Evolutionary conservation across 2,113 vertebrate species (phyloP).

Genomic region (Craseonycteris thonglongyai): DNA sequence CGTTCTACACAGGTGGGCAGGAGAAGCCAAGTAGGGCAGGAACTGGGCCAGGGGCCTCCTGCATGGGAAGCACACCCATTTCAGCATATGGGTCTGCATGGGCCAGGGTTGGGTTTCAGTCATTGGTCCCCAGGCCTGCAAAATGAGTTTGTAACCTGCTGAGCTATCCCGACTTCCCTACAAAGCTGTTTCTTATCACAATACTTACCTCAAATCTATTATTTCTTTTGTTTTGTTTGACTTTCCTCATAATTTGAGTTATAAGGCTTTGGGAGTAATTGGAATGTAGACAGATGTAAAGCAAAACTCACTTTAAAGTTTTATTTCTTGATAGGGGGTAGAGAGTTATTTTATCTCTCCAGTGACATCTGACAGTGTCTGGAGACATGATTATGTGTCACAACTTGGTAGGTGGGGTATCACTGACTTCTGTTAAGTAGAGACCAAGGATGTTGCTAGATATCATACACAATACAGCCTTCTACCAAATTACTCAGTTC

Average conservation of each 20-base stretch:
- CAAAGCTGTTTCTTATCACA: not conserved
- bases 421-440: not conserved
- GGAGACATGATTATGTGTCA: not conserved
- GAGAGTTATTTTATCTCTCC: not conserved
- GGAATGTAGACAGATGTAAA: not conserved
- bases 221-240: not conserved
- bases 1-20: no score
- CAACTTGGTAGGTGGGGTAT: fast-evolving
- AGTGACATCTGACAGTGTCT: not conserved
- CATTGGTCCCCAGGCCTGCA: no score
- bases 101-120: no score
- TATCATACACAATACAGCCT: not conserved
- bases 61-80: no score
- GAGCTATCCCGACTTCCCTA: no score
- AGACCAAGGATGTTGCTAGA: not conserved
- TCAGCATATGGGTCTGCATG: no score
- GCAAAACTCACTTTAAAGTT: not conserved
- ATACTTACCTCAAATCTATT: not conserved
- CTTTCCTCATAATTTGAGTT: not conserved
- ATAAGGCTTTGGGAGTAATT: not conserved
- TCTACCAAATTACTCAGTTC: not conserved
- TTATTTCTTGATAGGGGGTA: not conserved
- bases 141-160: no score
- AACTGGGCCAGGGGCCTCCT: no score
- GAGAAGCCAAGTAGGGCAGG: no score